Evolutionary conservation across 2,888 invertebrate genomes (phyloP).

Genomic region (Habrosyne pyritoides): DNA sequence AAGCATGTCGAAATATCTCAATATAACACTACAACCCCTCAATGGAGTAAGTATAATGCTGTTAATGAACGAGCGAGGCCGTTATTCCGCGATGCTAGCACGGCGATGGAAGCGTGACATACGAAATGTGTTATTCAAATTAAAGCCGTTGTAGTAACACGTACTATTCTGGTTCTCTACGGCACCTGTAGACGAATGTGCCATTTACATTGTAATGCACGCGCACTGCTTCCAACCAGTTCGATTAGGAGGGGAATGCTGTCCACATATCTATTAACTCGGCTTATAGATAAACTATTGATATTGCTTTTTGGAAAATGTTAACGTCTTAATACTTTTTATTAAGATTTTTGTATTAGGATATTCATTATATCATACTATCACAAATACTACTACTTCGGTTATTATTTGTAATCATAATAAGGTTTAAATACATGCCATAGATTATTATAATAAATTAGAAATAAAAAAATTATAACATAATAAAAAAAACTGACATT

Average conservation of each 20-base stretch:
- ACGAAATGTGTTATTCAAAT: constrained; percentile 52
- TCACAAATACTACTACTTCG: no score
- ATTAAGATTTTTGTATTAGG: no score
- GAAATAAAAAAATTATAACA: no score
- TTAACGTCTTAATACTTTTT: constrained; percentile 12
- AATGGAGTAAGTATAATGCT: constrained; percentile 37
- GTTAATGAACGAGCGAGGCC: constrained; percentile 21
- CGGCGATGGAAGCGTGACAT: constrained; percentile 53
- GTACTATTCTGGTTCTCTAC: constrained; percentile 67
- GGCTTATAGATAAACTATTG: constrained; percentile 30
- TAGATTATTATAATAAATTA: no score
- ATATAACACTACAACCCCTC: constrained; percentile 32
- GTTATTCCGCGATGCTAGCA: constrained; percentile 18
- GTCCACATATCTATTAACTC: constrained; percentile 48
- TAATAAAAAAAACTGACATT: no score
- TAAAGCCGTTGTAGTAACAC: constrained; percentile 39
- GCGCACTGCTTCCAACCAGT: constrained; percentile 72
- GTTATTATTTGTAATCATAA: neutral
- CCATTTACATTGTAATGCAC: constrained; percentile 81
- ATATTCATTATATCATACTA: no score
- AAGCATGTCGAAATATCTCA: constrained; percentile 47
- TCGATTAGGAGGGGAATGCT: constrained; percentile 77
- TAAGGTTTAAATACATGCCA: neutral
- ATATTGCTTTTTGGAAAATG: constrained; percentile 17
- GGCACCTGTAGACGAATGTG: constrained; percentile 78